Conservation (phyloP, 2,797 vertebrate genomes). For the Linurgus olivaceus region DNA sequence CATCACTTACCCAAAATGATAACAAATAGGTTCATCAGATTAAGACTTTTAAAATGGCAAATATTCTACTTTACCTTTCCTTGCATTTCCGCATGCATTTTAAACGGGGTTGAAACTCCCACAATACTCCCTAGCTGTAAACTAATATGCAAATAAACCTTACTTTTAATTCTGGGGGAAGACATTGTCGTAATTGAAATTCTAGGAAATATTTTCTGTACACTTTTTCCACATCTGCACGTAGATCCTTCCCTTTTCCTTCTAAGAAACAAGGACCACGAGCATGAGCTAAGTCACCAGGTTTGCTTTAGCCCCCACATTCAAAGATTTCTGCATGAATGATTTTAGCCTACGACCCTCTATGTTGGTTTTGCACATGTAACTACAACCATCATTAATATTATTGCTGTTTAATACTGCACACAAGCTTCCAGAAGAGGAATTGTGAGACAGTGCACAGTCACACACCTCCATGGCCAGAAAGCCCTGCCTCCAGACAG, state of each 20-base stretch:
- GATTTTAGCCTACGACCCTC: not conserved
- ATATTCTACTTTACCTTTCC: not conserved
- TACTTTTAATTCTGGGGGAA: not conserved
- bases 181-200: not conserved
- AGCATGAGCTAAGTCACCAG: not conserved
- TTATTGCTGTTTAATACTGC: not conserved
- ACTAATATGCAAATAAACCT: not conserved
- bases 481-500: not conserved
- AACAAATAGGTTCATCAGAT: not conserved
- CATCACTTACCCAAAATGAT: not conserved
- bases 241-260: not conserved
- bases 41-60: not conserved
- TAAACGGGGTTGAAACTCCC: not conserved
- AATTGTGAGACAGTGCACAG: not conserved
- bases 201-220: not conserved
- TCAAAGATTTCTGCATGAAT: not conserved
- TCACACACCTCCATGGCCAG: not conserved
- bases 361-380: rapidly evolving
- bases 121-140: not conserved
- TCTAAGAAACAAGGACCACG: not conserved
- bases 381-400: not conserved
- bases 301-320: not conserved
- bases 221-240: not conserved
- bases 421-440: not conserved
- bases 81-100: not conserved